A percentile compares a stretch with the other conserved stretches of the same genome.
Conservation (phyloP, 2,888 invertebrate species). For the Tachina grossa region DNA sequence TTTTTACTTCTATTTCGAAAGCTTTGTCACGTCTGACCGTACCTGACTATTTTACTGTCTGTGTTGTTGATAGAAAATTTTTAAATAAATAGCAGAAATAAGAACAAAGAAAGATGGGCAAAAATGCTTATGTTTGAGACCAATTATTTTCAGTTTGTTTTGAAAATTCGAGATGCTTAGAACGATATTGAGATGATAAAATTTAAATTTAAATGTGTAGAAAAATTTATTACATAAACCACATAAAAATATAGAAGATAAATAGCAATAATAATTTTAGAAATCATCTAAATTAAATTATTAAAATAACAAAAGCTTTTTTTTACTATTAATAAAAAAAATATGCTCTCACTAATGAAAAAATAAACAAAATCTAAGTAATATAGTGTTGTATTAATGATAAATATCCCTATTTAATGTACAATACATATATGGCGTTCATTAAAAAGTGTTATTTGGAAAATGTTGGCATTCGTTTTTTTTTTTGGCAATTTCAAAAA, state of each 20-base stretch:
- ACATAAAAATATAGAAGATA: conserved; percentile 38
- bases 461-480: not conserved
- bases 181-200: conserved; percentile 73
- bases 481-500: not conserved
- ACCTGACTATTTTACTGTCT: not conserved
- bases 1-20: not conserved
- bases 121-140: conserved; percentile 49
- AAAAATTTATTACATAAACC: conserved; percentile 66
- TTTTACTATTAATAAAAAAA: not conserved
- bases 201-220: conserved; percentile 53
- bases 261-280: conserved; percentile 35
- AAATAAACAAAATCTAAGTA: conserved; percentile 20
- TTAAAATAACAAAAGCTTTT: conserved; percentile 21
- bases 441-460: not conserved
- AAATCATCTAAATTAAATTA: conserved; percentile 19
- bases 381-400: conserved; percentile 9
- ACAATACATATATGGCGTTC: not conserved
- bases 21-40: conserved; percentile 1
- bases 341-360: conserved; percentile 6
- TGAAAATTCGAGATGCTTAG: conserved; percentile 81
- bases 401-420: not conserved
- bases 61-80: conserved; percentile 31
- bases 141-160: conserved; percentile 79
- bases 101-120: conserved; percentile 23
- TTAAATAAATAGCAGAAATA: conserved; percentile 35